Conservation (phyloP, 2,888 invertebrate genomes). For the Chrysopilus asiliformis region DNA sequence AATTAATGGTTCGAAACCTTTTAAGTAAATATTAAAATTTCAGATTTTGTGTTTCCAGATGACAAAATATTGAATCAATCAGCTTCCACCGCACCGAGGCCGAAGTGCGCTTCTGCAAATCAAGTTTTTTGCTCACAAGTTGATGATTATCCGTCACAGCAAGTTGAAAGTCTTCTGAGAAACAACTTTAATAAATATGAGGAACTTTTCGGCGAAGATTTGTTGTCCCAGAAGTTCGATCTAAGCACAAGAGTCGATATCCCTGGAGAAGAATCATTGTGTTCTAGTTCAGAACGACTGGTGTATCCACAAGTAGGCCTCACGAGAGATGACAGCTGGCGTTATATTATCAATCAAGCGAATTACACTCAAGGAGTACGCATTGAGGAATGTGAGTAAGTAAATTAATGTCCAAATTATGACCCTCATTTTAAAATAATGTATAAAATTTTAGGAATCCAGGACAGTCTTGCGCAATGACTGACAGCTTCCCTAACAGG, state of each 20-base stretch:
- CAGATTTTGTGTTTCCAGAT: too few relatives aligned
- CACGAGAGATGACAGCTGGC: conserved; percentile 50
- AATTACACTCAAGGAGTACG: conserved; percentile 55
- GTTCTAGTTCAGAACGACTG: conserved; percentile 33
- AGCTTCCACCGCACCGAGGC: too few relatives aligned
- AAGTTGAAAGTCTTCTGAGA: conserved; percentile 25
- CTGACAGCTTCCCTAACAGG: conserved; percentile 37
- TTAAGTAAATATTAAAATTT: too few relatives aligned
- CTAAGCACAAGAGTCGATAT: conserved; percentile 38
- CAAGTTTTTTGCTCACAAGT: conserved; percentile 32
- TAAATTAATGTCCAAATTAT: too few relatives aligned
- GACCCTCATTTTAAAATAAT: conserved; percentile 9
- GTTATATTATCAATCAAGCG: conserved; percentile 52
- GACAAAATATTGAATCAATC: too few relatives aligned
- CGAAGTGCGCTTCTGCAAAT: neutral
- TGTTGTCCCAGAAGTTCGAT: too few relatives aligned
- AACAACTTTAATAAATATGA: conserved; percentile 20
- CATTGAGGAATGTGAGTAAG: conserved; percentile 61
- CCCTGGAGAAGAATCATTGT: conserved; percentile 35
- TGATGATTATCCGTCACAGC: conserved; percentile 34
- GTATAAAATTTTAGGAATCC: conserved; percentile 31
- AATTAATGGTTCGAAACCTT: too few relatives aligned
- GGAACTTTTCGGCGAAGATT: conserved; percentile 28
- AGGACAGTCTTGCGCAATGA: conserved; percentile 38
- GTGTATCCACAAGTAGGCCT: conserved; percentile 48